Conservation (phyloP, 2,113 vertebrate species). For the Narcine bancroftii region DNA sequence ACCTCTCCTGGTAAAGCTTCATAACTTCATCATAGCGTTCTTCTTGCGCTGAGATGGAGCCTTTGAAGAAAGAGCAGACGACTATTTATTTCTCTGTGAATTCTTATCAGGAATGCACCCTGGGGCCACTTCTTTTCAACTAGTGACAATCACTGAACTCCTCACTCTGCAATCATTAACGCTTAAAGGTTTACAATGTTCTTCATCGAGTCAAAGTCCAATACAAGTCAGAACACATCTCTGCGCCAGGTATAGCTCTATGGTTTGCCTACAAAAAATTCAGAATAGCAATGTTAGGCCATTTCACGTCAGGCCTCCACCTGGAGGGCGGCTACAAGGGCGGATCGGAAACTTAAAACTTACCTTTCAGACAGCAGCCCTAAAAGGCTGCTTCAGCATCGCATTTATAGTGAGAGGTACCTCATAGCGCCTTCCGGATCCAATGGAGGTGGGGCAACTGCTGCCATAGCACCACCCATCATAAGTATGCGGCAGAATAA, state of each 20-base stretch:
- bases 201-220: neutral
- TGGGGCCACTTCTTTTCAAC: neutral
- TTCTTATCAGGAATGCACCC: neutral
- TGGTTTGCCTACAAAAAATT: neutral
- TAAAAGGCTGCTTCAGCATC: too few relatives aligned
- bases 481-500: too few relatives aligned
- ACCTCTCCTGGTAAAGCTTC: neutral
- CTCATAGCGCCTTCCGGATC: too few relatives aligned
- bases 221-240: neutral
- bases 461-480: neutral
- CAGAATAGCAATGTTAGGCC: neutral
- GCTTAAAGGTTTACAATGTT: neutral
- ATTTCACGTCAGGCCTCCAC: too few relatives aligned
- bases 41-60: neutral
- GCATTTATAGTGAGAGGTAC: too few relatives aligned
- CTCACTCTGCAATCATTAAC: neutral
- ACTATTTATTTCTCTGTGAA: slow-evolving; percentile 12
- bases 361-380: too few relatives aligned
- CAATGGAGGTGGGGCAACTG: too few relatives aligned
- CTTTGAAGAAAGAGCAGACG: neutral
- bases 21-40: neutral
- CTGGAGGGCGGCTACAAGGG: too few relatives aligned
- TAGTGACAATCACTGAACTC: slow-evolving; percentile 20
- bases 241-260: neutral
- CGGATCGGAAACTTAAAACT: too few relatives aligned